Evolutionary conservation across 2,797 vertebrate species (phyloP).

Genomic region (Sebastes vulpes): DNA sequence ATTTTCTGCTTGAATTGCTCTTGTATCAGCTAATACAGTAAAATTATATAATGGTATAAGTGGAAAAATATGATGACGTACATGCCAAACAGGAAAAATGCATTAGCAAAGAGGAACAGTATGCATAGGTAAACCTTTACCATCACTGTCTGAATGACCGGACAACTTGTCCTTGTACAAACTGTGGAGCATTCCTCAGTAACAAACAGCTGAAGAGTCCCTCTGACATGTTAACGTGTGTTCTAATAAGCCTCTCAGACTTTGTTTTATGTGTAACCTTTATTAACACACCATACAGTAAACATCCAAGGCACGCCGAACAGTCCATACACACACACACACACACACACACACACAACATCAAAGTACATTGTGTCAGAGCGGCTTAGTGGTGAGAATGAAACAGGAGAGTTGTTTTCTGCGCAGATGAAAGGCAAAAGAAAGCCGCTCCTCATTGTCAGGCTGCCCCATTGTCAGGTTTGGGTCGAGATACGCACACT

Average conservation of each 20-base stretch:
- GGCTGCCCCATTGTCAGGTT: conserved; percentile 71
- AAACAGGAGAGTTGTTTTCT: conserved; percentile 80
- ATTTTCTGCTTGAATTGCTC: neutral
- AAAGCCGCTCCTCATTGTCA: conserved; percentile 79
- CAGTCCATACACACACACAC: neutral
- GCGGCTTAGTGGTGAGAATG: conserved; percentile 77
- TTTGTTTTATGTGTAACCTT: conserved; percentile 21
- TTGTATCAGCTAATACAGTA: neutral
- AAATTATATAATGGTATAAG: neutral
- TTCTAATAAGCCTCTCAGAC: conserved; percentile 6
- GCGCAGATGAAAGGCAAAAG: conserved; percentile 80
- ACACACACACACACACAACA: conserved; percentile 34
- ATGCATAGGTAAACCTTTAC: neutral
- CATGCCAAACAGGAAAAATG: neutral
- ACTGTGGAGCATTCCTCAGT: neutral
- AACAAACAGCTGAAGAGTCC: neutral
- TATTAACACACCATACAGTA: conserved; percentile 11
- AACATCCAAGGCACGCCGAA: conserved; percentile 16
- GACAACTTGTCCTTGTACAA: neutral
- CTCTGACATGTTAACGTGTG: neutral
- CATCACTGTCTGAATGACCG: neutral
- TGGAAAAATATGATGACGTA: conserved; percentile 12
- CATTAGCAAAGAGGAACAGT: neutral
- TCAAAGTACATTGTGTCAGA: conserved; percentile 77
- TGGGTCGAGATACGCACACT: conserved; percentile 72